Percentiles rank a stretch among this genome's conserved stretches.
phyloP scores from a whole-genome alignment of 2,888 invertebrate genomes.

The Glyphotaelius pellucidus region DNA sequence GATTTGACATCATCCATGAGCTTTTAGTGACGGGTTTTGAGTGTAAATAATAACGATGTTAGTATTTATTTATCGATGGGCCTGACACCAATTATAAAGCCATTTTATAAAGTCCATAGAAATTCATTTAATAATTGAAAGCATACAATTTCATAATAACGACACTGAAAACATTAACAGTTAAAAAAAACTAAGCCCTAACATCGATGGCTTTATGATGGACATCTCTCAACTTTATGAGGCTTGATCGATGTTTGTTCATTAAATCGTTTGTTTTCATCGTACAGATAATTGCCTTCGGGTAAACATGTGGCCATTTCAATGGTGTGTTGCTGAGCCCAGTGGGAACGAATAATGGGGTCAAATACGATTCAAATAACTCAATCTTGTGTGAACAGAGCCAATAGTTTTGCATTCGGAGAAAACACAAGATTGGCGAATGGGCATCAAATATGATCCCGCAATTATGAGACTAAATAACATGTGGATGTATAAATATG shows the following conservation, averaged over 20 bases:
- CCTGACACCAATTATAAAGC: no score
- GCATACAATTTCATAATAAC: no score
- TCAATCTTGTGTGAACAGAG: conserved; percentile 62
- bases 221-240: no score
- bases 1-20: no score
- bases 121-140: no score
- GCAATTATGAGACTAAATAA: neutral
- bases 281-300: neutral
- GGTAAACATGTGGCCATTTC: conserved; percentile 19
- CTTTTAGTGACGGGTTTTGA: no score
- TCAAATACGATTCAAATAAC: conserved; percentile 64
- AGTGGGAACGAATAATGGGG: conserved; percentile 55
- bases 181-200: neutral
- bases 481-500: neutral
- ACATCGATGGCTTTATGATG: no score
- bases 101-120: no score
- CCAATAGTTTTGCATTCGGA: conserved; percentile 11
- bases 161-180: neutral
- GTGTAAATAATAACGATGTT: no score
- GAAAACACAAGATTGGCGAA: neutral
- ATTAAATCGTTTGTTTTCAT: conserved; percentile 8
- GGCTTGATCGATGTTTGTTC: neutral
- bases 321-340: neutral
- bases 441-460: neutral
- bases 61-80: no score